Evolutionary conservation across 1,140 invertebrate species (phyloP).

Genomic region (Magallana ariakensis): DNA sequence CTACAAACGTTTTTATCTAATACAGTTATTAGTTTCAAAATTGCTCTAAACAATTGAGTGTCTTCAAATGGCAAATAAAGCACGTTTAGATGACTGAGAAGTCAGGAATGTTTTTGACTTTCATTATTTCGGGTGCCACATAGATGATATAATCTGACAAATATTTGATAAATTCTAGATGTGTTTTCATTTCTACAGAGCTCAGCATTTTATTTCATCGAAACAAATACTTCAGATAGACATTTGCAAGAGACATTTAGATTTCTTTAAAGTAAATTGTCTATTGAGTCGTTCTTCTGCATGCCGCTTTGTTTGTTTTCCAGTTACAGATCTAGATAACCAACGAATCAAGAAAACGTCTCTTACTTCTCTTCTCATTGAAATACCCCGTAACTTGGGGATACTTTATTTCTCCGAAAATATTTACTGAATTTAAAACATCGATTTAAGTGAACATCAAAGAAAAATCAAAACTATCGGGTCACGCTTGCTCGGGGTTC

Average conservation of each 20-base stretch:
- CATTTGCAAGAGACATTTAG: conserved; percentile 5
- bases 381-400: conserved; percentile 12
- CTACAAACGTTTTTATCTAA: too few relatives aligned
- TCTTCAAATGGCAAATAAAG: conserved; percentile 14
- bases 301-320: background rate
- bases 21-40: background rate
- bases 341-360: background rate
- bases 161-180: conserved; percentile 36
- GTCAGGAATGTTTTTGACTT: conserved; percentile 33
- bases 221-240: conserved; percentile 28
- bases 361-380: conserved; percentile 4
- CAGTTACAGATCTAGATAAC: background rate
- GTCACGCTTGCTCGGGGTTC: background rate
- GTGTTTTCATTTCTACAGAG: conserved; percentile 27
- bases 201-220: conserved; percentile 16
- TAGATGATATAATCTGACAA: conserved; percentile 35
- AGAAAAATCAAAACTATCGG: background rate
- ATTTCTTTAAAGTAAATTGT: conserved; percentile 25
- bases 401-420: conserved; percentile 27
- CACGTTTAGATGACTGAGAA: conserved; percentile 24
- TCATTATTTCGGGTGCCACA: conserved; percentile 13
- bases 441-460: conserved; percentile 34
- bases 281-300: background rate
- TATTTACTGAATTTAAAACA: conserved; percentile 34
- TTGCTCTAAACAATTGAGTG: background rate